These are phyloP conservation scores for Ameiurus melas DNA, from an alignment of 2,113 vertebrate species.

Conservation along the genomic window DNA sequence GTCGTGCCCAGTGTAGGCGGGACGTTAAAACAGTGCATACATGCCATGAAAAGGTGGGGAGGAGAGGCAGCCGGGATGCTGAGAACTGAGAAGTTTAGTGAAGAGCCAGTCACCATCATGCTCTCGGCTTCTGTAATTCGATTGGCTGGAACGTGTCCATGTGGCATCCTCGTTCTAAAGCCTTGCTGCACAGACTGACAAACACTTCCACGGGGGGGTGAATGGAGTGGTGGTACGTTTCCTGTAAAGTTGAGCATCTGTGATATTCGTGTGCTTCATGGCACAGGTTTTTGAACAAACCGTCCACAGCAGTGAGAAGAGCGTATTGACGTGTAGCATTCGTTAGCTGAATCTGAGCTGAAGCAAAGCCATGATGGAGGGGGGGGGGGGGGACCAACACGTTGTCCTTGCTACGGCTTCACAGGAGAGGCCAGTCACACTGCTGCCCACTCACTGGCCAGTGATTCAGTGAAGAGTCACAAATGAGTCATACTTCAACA, in stretches of 20 bases:
- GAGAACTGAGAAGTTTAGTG: constrained; percentile 26
- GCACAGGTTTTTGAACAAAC: constrained; percentile 2
- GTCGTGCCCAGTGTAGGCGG: constrained; percentile 48
- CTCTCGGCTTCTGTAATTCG: not conserved
- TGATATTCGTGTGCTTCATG: constrained; percentile 7
- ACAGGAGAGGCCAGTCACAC: constrained; percentile 25
- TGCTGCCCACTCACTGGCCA: constrained; percentile 19
- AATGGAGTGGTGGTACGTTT: not conserved
- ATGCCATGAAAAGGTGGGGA: constrained; percentile 37
- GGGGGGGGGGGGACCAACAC: not conserved
- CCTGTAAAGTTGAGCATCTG: constrained; percentile 29
- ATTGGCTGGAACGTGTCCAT: constrained; percentile 27
- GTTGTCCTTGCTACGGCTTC: not conserved
- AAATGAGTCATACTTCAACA: constrained; percentile 41
- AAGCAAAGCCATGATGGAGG: not conserved
- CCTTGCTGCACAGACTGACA: constrained; percentile 17
- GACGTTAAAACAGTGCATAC: constrained; percentile 43
- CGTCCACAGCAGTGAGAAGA: not conserved
- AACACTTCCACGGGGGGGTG: constrained; percentile 4
- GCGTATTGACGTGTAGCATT: not conserved
- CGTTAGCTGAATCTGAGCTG: not conserved
- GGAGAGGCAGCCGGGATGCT: constrained; percentile 30
- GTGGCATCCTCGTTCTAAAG: constrained; percentile 23
- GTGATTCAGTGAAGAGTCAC: constrained; percentile 7
- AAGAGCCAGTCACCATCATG: not conserved